phyloP scores from a whole-genome alignment of 2,888 invertebrate genomes.

The Periphyllus acericola region DNA sequence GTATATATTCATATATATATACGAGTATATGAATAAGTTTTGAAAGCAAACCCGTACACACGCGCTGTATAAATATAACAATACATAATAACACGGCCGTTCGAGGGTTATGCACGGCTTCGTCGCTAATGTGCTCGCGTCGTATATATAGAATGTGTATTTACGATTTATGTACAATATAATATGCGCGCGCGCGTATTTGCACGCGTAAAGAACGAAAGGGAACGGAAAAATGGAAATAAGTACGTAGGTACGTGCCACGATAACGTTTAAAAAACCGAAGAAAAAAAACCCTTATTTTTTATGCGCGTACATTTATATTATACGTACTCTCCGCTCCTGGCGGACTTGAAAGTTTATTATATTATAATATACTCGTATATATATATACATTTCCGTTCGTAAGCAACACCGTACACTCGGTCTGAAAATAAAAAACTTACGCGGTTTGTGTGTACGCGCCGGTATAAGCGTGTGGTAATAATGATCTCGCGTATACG shows the following conservation, averaged over 20 bases:
- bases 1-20: too few relatives aligned
- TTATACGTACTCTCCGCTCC: neutral
- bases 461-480: neutral
- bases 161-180: neutral
- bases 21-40: too few relatives aligned
- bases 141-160: too few relatives aligned
- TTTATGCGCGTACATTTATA: neutral
- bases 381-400: neutral
- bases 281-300: neutral
- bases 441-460: too few relatives aligned
- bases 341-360: neutral
- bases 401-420: neutral
- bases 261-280: neutral
- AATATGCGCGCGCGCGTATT: neutral
- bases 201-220: neutral
- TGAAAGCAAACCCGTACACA: too few relatives aligned
- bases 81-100: too few relatives aligned
- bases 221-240: neutral
- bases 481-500: neutral
- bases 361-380: neutral
- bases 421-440: neutral
- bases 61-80: too few relatives aligned
- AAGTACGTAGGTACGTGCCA: neutral
- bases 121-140: too few relatives aligned
- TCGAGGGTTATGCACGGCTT: too few relatives aligned